Base-by-base conservation (phyloP, 2,888 invertebrate genomes). In the Hanleya hanleyi region DNA sequence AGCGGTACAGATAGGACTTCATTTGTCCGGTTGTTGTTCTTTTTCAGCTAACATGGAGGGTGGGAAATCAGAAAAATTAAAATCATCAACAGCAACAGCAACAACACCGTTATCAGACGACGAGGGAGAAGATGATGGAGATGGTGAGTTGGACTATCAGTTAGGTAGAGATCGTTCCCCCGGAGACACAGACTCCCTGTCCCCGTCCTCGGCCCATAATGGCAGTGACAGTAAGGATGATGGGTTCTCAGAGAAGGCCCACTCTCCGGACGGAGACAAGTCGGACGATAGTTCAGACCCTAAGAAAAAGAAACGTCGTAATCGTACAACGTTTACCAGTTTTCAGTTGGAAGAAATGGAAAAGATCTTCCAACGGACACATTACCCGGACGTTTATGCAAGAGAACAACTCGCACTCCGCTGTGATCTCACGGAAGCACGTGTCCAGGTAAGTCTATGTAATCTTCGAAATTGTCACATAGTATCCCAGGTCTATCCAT, bases 301-400 rank as follows among this genome's bases (percentile, higher is more conserved):
- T n/a, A 86, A 89, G 78, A 83, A 88, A 75, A 90, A 90, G 83
- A 90, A 89, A 77, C 74, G 90, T 57, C 77, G 91, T 65, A 91
- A 91, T 78, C 74, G 91, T 66, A 90, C 91, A 35, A 91, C 91
- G 15, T 91, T 91, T 80, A 90, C 91, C 12, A 90, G 89, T 76
- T 89, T 86, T 76, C 91, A 91, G 75, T 78, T 90, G 67, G 90
- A 90, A 74, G 91, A 91, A 81, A 89, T 91, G 90, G 91, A 91
- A 77, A 71, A 88, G 35, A 86, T 91, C 1, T 91, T 91, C 76
- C 89, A 90, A 81, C 89, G 90, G 81, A 91, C 90, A 0, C 91
- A 91, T 75, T 90, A 90, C 76, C 90, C 90, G 35, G 90, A 90
- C 75, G 91, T 90, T n/a, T 90, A 90, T 71, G 89, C 89, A 4